phyloP scores from a whole-genome alignment of 2,113 vertebrate genomes.

The Boulengerochromis microlepis region DNA sequence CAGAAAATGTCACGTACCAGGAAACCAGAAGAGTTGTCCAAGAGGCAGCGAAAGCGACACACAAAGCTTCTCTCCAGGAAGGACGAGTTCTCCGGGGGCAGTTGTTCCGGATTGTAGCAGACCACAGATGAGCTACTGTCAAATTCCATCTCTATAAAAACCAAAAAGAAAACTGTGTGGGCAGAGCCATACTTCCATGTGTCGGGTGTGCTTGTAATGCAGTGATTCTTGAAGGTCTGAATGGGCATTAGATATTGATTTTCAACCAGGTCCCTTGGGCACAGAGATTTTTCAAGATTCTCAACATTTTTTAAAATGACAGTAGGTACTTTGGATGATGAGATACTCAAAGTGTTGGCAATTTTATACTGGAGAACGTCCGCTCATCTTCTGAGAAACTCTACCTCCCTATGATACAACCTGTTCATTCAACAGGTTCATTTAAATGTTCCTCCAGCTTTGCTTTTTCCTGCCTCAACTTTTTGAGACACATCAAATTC shows the following conservation, averaged over 20 bases:
- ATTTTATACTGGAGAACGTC: background rate
- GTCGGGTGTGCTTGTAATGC: background rate
- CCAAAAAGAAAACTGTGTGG: background rate
- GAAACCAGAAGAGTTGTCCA: slow-evolving; percentile 95
- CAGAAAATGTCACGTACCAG: slow-evolving; percentile 70
- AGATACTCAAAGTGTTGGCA: background rate
- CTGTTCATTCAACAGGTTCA: background rate
- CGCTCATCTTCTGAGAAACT: background rate
- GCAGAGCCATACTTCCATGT: background rate
- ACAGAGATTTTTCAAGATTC: background rate
- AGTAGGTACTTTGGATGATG: background rate
- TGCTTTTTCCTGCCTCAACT: background rate
- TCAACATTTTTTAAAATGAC: background rate
- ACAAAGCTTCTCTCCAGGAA: slow-evolving; percentile 89
- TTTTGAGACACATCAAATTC: background rate
- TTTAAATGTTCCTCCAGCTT: background rate
- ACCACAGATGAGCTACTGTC: slow-evolving; percentile 55
- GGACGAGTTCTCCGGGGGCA: slow-evolving; percentile 87
- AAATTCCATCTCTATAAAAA: slow-evolving; percentile 39
- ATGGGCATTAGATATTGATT: background rate
- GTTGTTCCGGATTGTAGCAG: slow-evolving; percentile 79
- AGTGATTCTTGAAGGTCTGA: background rate
- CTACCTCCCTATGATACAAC: background rate
- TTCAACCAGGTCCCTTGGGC: background rate
- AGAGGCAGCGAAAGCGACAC: slow-evolving; percentile 88